phyloP scores from a whole-genome alignment of 1,140 invertebrate genomes.

The Drosophila seguyi region DNA sequence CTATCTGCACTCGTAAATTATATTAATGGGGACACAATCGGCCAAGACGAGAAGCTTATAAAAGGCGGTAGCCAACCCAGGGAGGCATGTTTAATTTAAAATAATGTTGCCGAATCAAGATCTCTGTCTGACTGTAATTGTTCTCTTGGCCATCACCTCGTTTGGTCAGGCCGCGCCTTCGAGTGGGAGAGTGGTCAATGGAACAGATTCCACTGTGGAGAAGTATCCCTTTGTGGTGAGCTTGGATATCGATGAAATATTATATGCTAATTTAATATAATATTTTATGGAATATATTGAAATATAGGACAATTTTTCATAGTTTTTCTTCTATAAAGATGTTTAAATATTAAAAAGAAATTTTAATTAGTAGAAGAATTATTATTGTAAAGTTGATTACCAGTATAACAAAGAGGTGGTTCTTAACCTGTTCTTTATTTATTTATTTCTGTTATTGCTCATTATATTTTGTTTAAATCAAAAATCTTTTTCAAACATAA shows the following conservation, averaged over 20 bases:
- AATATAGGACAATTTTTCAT: too few relatives aligned
- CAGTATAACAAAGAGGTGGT: too few relatives aligned
- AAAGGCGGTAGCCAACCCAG: conserved; percentile 7
- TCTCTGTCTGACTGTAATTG: conserved; percentile 11
- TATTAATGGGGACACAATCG: conserved; percentile 9
- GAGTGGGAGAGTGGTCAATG: conserved; percentile 69
- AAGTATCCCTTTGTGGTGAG: conserved; percentile 74
- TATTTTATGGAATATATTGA: too few relatives aligned
- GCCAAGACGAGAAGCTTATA: conserved; percentile 13
- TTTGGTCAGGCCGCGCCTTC: conserved; percentile 31
- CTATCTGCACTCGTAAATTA: conserved; percentile 33
- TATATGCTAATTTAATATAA: background rate
- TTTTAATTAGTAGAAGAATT: too few relatives aligned
- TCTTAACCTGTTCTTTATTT: too few relatives aligned
- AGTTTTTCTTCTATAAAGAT: too few relatives aligned
- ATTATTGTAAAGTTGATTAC: too few relatives aligned
- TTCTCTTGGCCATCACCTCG: conserved; percentile 5
- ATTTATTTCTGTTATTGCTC: too few relatives aligned
- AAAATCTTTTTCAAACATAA: too few relatives aligned
- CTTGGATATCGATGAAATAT: background rate
- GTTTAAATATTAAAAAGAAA: too few relatives aligned
- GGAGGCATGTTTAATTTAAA: conserved; percentile 3
- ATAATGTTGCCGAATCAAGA: conserved; percentile 36
- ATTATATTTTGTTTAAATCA: background rate
- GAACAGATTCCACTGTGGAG: conserved; percentile 55